A percentile compares a stretch with the other conserved stretches of the same genome.
Evolutionary conservation across 2,113 vertebrate species (phyloP).

Genomic region (Phalacrocorax pelagicus): DNA sequence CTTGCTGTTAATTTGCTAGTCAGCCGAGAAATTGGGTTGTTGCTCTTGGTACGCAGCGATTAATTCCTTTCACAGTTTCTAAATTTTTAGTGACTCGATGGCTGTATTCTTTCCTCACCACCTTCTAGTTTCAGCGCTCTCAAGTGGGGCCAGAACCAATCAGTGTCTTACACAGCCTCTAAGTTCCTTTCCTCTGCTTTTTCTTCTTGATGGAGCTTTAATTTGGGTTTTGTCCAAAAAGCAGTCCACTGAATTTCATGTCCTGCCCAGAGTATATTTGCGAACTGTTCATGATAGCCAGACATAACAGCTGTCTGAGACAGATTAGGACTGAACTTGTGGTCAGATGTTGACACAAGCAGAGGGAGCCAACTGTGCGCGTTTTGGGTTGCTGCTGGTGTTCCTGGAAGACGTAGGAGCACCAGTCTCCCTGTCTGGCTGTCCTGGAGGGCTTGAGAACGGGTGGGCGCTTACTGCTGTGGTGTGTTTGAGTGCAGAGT

Average conservation of each 20-base stretch:
- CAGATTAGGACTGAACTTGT: neutral
- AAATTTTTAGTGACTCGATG: neutral
- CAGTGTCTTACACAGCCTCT: neutral
- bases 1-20: neutral
- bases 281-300: neutral
- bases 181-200: slow-evolving; percentile 2
- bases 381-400: neutral
- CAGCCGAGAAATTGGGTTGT: neutral
- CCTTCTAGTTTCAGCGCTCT: neutral
- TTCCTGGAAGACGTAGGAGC: neutral
- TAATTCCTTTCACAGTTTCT: neutral
- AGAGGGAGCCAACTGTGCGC: rapidly evolving
- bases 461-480: neutral
- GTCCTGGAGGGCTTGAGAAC: neutral
- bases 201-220: slow-evolving; percentile 13
- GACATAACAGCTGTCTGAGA: slow-evolving; percentile 54
- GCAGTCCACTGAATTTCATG: slow-evolving; percentile 1
- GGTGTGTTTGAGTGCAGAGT: neutral
- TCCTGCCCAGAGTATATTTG: neutral
- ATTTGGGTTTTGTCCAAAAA: slow-evolving; percentile 33
- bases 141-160: slow-evolving; percentile 9
- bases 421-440: neutral
- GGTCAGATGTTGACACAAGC: slow-evolving; percentile 17
- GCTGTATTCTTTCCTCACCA: slow-evolving; percentile 8
- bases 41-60: neutral